Base-by-base conservation (phyloP, 2,888 invertebrate species). In the Crepidodera aurea region DNA sequence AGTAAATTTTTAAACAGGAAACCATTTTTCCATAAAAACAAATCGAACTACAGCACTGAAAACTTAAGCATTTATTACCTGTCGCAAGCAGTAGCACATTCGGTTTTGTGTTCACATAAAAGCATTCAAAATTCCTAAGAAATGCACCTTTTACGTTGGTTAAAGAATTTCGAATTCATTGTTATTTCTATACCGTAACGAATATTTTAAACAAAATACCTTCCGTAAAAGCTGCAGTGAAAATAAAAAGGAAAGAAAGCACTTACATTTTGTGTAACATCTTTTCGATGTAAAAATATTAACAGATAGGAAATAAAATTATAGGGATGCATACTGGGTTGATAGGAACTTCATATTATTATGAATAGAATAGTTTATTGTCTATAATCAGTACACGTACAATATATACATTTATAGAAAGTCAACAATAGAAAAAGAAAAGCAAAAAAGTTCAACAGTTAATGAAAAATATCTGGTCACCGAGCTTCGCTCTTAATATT, bases 101-200 rank as follows among this genome's bases (percentile, higher is more conserved):
- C 34, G 12, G 34, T 34, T 34, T 34, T 34, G 34, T 34, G 12
- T n/a, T 12, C 34, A 13, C 34, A 34, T 34, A 34, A 34, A 34
- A 34, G 34, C 13, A 10, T 34, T 34, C 8, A 34, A 34, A 34
- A 34, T 34, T 34, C 34, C 4, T 13, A 12, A 10, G 4, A 34
- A 34, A 34, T 12, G 34, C 34, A 10, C n/a, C 12, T 34, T 34
- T 34, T 34, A 34, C 12, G 34, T 34, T 34, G 13, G 34, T 34
- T 34, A 34, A 34, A 34, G 34, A 34, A 34, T 34, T 34, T 34
- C 13, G 13, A 34, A 34, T 34, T 34, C 34, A 34, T 34, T 34
- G 34, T 34, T 34, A 34, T 34, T 8, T 34, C 34, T 34, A 13
- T n/a, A 1, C 13, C 12, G 34, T 34, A 34, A 34, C 12, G 34